These are phyloP conservation scores for Omphaloscelis lunosa DNA, from an alignment of 2,888 invertebrate genomes.

Conservation along the genomic window DNA sequence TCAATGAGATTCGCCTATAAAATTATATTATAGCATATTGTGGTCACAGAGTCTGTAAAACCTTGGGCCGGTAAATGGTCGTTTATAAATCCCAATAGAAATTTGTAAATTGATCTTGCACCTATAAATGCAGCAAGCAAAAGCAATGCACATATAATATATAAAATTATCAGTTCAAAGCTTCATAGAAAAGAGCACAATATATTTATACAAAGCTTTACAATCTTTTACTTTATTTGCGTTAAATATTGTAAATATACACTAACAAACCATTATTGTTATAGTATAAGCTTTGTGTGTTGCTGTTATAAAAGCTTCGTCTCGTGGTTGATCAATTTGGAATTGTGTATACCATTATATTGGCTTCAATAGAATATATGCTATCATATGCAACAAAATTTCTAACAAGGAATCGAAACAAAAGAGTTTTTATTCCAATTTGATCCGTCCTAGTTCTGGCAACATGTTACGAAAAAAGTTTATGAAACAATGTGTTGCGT, in stretches of 20 bases:
- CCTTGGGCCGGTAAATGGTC: neutral
- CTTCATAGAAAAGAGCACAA: constrained; percentile 62
- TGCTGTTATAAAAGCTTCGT: constrained; percentile 81
- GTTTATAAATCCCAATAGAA: neutral
- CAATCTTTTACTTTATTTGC: constrained; percentile 73
- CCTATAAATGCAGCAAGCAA: constrained; percentile 20
- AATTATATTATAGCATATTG: neutral
- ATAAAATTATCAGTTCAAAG: constrained; percentile 16
- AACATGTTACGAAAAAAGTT: constrained; percentile 73
- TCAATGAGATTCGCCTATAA: accelerated
- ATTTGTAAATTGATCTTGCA: constrained; percentile 23
- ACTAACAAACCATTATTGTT: constrained; percentile 88
- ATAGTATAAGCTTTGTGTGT: constrained; percentile 85
- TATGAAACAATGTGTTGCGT: constrained; percentile 33
- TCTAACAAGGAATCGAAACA: constrained; percentile 63
- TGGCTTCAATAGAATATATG: constrained; percentile 79
- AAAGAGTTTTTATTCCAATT: constrained; percentile 83
- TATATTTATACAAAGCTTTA: constrained; percentile 62
- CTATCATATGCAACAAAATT: constrained; percentile 55
- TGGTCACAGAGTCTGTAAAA: neutral
- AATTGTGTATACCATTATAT: constrained; percentile 85
- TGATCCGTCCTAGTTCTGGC: constrained; percentile 87
- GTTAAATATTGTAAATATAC: constrained; percentile 82
- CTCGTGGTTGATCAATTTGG: constrained; percentile 88
- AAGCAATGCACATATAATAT: constrained; percentile 29